Evolutionary conservation across 2,888 invertebrate species (phyloP).

Genomic region (Acleris emargana): DNA sequence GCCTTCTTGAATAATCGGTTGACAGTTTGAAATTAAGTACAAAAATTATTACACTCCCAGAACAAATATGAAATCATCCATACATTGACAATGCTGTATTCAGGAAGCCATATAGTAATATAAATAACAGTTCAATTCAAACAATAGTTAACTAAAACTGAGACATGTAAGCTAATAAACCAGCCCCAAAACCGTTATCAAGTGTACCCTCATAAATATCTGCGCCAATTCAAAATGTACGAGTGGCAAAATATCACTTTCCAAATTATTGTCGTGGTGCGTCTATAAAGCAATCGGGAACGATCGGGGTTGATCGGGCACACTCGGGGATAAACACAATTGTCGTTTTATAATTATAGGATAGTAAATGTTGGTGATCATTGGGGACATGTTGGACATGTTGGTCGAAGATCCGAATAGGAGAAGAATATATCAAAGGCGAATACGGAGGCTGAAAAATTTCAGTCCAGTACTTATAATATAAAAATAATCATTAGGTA

Average conservation of each 20-base stretch:
- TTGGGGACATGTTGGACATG: too few species aligned
- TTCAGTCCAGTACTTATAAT: too few species aligned
- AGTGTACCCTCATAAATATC: slow-evolving; percentile 72
- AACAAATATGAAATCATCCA: not conserved
- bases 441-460: too few species aligned
- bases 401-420: too few species aligned
- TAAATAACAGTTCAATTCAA: slow-evolving; percentile 5
- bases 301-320: slow-evolving; percentile 2
- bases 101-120: slow-evolving; percentile 3
- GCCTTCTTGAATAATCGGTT: too few species aligned
- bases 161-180: slow-evolving; percentile 58
- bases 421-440: too few species aligned
- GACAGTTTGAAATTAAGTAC: too few species aligned
- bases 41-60: too few species aligned
- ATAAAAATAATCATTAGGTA: too few species aligned
- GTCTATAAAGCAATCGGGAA: slow-evolving; percentile 28
- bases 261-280: slow-evolving; percentile 56
- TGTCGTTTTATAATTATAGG: too few species aligned
- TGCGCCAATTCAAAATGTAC: slow-evolving; percentile 66
- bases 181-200: slow-evolving; percentile 65
- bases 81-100: not conserved
- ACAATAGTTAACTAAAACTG: slow-evolving; percentile 39
- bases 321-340: slow-evolving; percentile 4
- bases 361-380: too few species aligned
- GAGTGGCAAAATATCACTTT: slow-evolving; percentile 62